Percentiles rank a stretch among this genome's conserved stretches.
phyloP scores from a whole-genome alignment of 1,140 invertebrate species.

The Aphelinus certus region DNA sequence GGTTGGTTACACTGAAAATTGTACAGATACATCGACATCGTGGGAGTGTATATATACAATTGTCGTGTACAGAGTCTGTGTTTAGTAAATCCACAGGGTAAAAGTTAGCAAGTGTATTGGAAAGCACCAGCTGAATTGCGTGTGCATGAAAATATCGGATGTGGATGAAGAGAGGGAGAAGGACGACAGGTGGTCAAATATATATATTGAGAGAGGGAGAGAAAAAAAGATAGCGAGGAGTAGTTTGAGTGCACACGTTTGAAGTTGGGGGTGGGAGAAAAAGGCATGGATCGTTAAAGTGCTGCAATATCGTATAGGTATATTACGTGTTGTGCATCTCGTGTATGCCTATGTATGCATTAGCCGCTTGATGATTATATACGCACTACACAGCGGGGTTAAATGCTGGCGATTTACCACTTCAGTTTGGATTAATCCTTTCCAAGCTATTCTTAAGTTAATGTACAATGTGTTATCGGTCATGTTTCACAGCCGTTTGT shows the following conservation, averaged over 20 bases:
- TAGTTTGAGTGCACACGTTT: neutral
- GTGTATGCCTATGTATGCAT: neutral
- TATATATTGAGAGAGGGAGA: neutral
- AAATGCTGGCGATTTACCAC: neutral
- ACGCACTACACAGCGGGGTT: neutral
- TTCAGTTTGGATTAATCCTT: conserved; percentile 19
- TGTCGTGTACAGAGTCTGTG: neutral
- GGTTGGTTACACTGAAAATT: neutral
- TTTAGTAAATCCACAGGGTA: neutral
- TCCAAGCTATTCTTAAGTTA: neutral
- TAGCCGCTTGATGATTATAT: conserved; percentile 1
- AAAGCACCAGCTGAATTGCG: neutral
- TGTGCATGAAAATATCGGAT: conserved; percentile 6
- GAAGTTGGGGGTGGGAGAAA: neutral
- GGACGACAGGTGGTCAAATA: too few species aligned
- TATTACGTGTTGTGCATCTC: neutral
- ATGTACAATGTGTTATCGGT: neutral
- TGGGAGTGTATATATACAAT: conserved; percentile 8
- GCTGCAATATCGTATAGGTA: conserved; percentile 22
- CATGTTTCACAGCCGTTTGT: neutral
- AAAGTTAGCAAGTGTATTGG: neutral
- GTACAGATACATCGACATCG: neutral
- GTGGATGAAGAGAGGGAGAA: neutral
- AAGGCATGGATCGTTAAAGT: conserved; percentile 22
- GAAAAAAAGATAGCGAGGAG: neutral